Conservation (phyloP, 2,113 vertebrate species). For the Catharus bicknelli region DNA sequence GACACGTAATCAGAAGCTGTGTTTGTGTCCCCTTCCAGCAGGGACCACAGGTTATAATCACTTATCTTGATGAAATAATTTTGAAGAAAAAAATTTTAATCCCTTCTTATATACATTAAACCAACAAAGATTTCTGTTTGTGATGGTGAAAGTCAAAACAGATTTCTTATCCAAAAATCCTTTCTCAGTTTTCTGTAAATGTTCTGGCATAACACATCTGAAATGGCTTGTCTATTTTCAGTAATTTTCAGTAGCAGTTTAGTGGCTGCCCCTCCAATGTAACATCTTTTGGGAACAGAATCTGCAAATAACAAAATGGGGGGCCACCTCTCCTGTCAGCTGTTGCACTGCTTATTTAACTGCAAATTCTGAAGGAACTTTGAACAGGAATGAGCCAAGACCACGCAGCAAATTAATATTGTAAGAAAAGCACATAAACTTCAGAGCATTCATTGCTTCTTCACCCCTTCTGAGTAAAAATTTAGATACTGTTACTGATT, state of each 20-base stretch:
- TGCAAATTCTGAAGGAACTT: background rate
- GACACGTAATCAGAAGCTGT: background rate
- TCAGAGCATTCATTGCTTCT: background rate
- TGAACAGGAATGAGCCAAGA: background rate
- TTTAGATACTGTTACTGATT: background rate
- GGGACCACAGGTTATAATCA: background rate
- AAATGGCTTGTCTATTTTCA: background rate
- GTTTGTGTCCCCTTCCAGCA: background rate
- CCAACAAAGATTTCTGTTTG: background rate
- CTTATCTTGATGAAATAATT: background rate
- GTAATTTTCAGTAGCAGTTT: background rate
- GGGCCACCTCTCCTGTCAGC: background rate
- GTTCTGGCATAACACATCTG: background rate
- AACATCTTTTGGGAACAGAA: background rate
- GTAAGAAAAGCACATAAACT: background rate
- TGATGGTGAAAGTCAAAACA: background rate
- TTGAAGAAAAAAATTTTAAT: background rate
- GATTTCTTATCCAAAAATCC: background rate
- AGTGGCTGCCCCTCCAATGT: background rate
- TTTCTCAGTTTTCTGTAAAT: background rate
- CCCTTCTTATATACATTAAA: background rate
- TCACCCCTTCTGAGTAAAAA: background rate
- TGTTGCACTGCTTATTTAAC: background rate
- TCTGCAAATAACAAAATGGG: background rate
- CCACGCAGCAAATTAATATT: background rate